Conservation (phyloP, 2,113 vertebrate genomes). For the Sylvilagus bachmani region DNA sequence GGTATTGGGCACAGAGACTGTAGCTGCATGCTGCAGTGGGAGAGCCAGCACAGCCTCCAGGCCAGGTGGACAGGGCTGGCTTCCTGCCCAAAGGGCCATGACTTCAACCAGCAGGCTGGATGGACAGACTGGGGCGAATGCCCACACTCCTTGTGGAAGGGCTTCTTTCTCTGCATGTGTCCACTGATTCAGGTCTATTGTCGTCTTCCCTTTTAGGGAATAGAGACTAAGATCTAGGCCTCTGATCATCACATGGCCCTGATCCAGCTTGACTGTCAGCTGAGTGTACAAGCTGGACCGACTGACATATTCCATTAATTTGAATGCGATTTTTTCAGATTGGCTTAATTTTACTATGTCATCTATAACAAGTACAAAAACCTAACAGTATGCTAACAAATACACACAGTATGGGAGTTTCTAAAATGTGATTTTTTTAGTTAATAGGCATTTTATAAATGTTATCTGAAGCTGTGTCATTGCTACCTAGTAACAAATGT, state of each 20-base stretch:
- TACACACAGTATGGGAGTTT: background rate
- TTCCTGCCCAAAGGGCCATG: background rate
- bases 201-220: background rate
- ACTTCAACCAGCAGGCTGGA: background rate
- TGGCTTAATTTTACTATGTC: background rate
- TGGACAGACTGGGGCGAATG: background rate
- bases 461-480: background rate
- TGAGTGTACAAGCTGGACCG: background rate
- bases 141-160: background rate
- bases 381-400: background rate
- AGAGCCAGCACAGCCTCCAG: background rate
- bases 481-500: background rate
- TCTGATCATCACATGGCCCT: background rate
- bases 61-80: background rate
- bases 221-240: background rate
- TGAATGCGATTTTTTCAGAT: background rate
- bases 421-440: background rate
- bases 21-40: too few species aligned
- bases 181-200: background rate
- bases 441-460: background rate
- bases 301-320: background rate
- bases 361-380: background rate
- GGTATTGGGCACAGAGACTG: background rate
- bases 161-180: background rate
- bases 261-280: constrained; percentile 19